Percentiles rank a stretch among this genome's conserved stretches.
phyloP scores from a whole-genome alignment of 2,113 vertebrate species.

The Pachypanchax playfairii region DNA sequence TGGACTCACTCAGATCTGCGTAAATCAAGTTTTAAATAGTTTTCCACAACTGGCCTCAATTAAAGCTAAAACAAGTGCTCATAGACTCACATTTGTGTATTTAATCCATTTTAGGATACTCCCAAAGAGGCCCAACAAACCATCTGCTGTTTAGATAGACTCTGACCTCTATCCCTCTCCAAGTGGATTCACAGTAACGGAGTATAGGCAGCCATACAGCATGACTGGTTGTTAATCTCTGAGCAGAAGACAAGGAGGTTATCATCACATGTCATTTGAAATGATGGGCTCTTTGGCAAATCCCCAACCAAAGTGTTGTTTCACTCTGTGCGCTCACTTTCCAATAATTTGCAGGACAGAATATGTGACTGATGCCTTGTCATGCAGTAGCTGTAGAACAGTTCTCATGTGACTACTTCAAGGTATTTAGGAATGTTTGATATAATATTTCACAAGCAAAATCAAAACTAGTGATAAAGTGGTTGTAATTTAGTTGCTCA shows the following conservation, averaged over 20 bases:
- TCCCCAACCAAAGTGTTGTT: slow-evolving; percentile 43
- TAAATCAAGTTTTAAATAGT: slow-evolving; percentile 7
- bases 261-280: slow-evolving; percentile 56
- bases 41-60: slow-evolving; percentile 14
- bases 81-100: slow-evolving; percentile 41
- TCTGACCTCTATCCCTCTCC: slow-evolving; percentile 64
- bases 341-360: slow-evolving; percentile 45
- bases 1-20: slow-evolving; percentile 9
- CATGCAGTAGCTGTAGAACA: slow-evolving; percentile 24
- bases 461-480: no score
- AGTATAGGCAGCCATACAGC: slow-evolving; percentile 50
- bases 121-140: slow-evolving; percentile 63
- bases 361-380: slow-evolving; percentile 50
- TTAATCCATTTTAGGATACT: slow-evolving; percentile 41
- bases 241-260: slow-evolving; percentile 56
- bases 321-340: slow-evolving; percentile 29
- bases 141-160: slow-evolving; percentile 78
- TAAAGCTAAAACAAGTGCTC: slow-evolving; percentile 26
- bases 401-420: slow-evolving; percentile 24
- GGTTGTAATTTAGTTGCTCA: no score
- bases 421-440: no score
- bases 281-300: slow-evolving; percentile 46
- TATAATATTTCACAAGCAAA: no score
- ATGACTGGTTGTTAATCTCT: slow-evolving; percentile 49
- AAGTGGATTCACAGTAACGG: slow-evolving; percentile 45